A percentile compares a stretch with the other conserved stretches of the same genome.
Evolutionary conservation across 2,888 invertebrate genomes (phyloP).

Genomic region (Marasmarcha lunaedactyla): DNA sequence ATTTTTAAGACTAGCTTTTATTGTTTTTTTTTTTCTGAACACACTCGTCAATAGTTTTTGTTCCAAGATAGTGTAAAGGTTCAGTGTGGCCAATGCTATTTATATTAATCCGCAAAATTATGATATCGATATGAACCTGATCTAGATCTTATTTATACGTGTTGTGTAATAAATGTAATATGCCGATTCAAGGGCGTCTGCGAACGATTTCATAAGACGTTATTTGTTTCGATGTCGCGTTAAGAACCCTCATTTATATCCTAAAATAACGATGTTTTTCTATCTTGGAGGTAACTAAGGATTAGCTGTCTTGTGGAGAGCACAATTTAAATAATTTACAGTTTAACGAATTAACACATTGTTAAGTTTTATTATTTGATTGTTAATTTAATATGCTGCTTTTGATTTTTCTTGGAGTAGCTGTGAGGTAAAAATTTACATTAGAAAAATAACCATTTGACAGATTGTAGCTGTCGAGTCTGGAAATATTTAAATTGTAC

Average conservation of each 20-base stretch:
- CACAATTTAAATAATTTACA: conserved; percentile 13
- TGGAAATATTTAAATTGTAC: no score
- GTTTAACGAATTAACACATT: conserved; percentile 16
- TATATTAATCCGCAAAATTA: background rate
- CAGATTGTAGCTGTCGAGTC: no score
- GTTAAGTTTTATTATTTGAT: conserved; percentile 18
- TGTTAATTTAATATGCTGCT: conserved; percentile 12
- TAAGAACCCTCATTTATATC: conserved; percentile 39
- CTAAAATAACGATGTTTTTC: conserved; percentile 25
- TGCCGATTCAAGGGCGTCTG: conserved; percentile 15
- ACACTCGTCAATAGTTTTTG: no score
- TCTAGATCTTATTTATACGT: conserved; percentile 1
- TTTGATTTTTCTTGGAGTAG: conserved; percentile 9
- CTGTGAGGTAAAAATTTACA: no score
- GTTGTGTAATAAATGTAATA: background rate
- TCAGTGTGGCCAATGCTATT: no score
- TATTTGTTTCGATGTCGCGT: conserved; percentile 27
- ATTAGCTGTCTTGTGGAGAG: no score
- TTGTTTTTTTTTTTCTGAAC: no score
- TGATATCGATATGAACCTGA: conserved; percentile 4
- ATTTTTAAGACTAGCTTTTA: no score
- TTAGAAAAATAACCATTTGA: no score
- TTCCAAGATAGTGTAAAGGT: no score
- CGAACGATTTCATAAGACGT: conserved; percentile 31
- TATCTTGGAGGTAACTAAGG: background rate